These are phyloP conservation scores for Harpagifer antarcticus DNA, from an alignment of 2,797 vertebrate species.

Conservation along the genomic window DNA sequence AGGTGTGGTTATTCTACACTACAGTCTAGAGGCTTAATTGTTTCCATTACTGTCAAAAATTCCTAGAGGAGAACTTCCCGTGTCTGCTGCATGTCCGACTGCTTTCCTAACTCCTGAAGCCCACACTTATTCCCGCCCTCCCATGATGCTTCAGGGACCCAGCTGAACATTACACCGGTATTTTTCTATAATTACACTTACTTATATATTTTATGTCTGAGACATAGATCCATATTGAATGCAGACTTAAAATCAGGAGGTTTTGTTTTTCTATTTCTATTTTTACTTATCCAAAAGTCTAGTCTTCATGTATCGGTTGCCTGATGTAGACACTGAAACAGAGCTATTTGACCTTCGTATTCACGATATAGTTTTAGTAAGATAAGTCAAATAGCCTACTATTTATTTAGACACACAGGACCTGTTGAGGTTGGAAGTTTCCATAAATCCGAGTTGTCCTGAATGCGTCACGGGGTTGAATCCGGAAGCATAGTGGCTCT, in stretches of 20 bases:
- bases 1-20: neutral
- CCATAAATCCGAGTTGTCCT: constrained; percentile 11
- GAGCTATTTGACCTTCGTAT: neutral
- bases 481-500: constrained; percentile 39
- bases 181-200: neutral
- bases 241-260: neutral
- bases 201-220: too few relatives aligned
- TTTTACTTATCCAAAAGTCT: neutral
- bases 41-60: constrained; percentile 55
- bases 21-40: neutral
- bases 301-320: neutral
- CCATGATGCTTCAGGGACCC: constrained; percentile 21
- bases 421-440: fast-evolving
- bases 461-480: constrained; percentile 48
- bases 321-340: neutral
- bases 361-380: neutral
- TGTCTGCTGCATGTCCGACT: constrained; percentile 4
- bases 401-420: neutral
- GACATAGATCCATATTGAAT: too few relatives aligned
- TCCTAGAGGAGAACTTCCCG: constrained; percentile 63
- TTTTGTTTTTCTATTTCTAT: neutral
- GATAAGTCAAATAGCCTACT: neutral
- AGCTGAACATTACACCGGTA: neutral
- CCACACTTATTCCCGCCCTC: constrained; percentile 67
- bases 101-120: constrained; percentile 27